Base-by-base conservation (phyloP, 2,797 vertebrate species). In the Atherinosoma microstoma region DNA sequence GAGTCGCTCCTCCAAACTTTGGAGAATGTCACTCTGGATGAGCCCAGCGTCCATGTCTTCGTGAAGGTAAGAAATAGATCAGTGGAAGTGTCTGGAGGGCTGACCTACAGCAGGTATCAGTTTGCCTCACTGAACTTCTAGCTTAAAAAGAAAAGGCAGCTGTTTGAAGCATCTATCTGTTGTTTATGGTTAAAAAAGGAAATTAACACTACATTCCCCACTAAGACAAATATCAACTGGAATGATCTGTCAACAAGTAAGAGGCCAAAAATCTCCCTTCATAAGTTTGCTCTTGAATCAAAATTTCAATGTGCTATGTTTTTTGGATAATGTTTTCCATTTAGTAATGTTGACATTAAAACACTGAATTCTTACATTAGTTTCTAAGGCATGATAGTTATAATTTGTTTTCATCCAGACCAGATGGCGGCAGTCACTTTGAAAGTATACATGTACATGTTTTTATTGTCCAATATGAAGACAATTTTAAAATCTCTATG, bases 1-100 rank as follows among this genome's bases (percentile, higher is more conserved):
- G 89, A 92, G 61, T 8, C 66, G 88, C 91, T 76, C 27, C 73
- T 94, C 56, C 87, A 81, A 57, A 87, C 86, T 30, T 71, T 90
- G 56, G 92, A 92, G 64, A 76, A 18, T 0, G 65, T 85, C 10
- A 12, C 30, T 2, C 58, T 84, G 71, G 77, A 87, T 29, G 85
- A 94, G 1, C 92, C 93, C 0, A 89, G 89, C 0, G 80, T 96
- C 70, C 29, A 92, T 2, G 92, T 95, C 38, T 95, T 89, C 45
- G 92, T 93, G 60, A 95, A 94, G 94, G 94, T 96, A 82, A 89
- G 83, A 59, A 6, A 27, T 15, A 56, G 15, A 57, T 18, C 4
- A 22, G 9, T 22, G 51, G 49, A 53, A 27, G 49, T 12, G 0
- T 51, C 22, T n/a, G 45, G n/a, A 22, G 47, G n/a, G 20, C 11